phyloP scores from a whole-genome alignment of 2,113 vertebrate species.

The Tachysurus vachellii region DNA sequence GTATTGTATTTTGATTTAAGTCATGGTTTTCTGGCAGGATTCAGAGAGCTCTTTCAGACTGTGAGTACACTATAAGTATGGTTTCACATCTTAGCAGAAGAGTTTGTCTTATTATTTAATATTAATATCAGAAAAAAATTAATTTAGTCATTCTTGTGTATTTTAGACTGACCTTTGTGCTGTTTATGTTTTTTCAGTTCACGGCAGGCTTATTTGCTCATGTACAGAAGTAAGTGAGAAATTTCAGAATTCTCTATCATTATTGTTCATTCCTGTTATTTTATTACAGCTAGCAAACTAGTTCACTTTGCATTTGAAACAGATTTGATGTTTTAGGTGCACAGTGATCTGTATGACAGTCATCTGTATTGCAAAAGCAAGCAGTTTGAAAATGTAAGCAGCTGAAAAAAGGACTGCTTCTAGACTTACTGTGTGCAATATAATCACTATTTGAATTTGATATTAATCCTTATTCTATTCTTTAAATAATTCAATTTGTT shows the following conservation, averaged over 20 bases:
- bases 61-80: slow-evolving; percentile 4
- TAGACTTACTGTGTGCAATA: not conserved
- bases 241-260: no score
- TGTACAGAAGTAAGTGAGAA: slow-evolving; percentile 57
- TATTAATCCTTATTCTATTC: not conserved
- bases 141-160: not conserved
- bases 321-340: no score
- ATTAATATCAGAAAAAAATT: not conserved
- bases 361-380: no score
- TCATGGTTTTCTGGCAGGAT: not conserved
- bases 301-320: no score
- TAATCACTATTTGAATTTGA: not conserved
- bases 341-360: no score
- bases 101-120: no score
- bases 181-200: slow-evolving; percentile 51
- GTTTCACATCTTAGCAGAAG: not conserved
- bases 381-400: no score
- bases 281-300: no score
- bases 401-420: no score
- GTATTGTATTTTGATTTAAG: not conserved
- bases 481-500: not conserved
- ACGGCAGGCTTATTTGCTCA: slow-evolving; percentile 55
- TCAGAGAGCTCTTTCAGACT: not conserved
- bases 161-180: no score
- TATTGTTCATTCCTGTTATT: no score